These are phyloP conservation scores for Drosophila siamana DNA, from an alignment of 2,888 invertebrate genomes.

Conservation along the genomic window DNA sequence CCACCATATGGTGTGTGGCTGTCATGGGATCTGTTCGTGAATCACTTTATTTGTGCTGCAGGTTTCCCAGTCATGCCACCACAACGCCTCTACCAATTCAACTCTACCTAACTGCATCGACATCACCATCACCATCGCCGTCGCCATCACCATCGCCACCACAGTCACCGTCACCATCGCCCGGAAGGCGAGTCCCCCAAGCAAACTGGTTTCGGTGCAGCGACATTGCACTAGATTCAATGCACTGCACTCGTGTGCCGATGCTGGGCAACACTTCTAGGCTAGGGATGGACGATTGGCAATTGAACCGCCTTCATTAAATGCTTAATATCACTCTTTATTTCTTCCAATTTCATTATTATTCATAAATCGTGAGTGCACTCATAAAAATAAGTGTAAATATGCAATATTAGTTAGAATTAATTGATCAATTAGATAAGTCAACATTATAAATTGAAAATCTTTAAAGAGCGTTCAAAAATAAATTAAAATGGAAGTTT, in stretches of 20 bases:
- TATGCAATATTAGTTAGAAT: neutral
- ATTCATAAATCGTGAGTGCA: constrained; percentile 2
- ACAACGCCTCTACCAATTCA: constrained; percentile 29
- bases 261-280: constrained; percentile 41
- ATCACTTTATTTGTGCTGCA: constrained; percentile 67
- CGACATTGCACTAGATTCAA: constrained; percentile 78
- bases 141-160: constrained; percentile 14
- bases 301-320: constrained; percentile 6
- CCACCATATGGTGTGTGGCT: constrained; percentile 33
- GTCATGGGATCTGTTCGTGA: constrained; percentile 68
- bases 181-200: constrained; percentile 69
- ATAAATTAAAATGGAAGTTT: neutral
- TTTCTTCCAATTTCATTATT: neutral
- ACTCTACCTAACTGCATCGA: constrained; percentile 25
- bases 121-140: constrained; percentile 30
- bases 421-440: constrained; percentile 7
- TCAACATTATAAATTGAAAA: neutral
- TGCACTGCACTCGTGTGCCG: constrained; percentile 42
- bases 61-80: constrained; percentile 56
- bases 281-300: constrained; percentile 55
- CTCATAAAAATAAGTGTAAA: constrained; percentile 3
- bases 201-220: constrained; percentile 71
- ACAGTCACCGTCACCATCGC: constrained; percentile 29
- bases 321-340: constrained; percentile 6
- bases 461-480: neutral